Conservation (phyloP, 2,797 vertebrate genomes). For the Australoheros facetus region DNA sequence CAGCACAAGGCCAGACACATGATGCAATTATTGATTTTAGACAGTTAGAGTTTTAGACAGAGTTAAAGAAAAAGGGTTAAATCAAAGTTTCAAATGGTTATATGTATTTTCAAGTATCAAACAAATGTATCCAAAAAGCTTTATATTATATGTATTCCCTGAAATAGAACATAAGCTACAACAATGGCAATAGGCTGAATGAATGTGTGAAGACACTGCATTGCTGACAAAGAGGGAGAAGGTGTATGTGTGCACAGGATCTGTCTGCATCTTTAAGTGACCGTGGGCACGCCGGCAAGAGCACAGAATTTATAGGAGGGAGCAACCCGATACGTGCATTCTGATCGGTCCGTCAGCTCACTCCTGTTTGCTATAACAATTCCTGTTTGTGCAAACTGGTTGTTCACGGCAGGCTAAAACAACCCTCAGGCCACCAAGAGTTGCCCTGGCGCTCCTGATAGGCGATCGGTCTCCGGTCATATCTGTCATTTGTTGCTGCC, state of each 20-base stretch:
- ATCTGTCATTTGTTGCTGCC: background rate
- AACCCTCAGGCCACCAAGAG: background rate
- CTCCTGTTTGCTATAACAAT: background rate
- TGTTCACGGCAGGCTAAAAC: background rate
- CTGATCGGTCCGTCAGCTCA: background rate
- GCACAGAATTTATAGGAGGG: background rate
- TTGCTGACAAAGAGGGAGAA: background rate
- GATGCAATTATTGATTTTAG: background rate
- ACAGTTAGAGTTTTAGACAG: background rate
- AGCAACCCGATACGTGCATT: background rate
- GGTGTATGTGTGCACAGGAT: background rate
- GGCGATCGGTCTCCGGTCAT: background rate
- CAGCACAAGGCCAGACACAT: background rate
- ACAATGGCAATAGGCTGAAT: background rate
- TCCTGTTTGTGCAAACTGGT: background rate
- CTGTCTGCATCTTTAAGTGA: background rate
- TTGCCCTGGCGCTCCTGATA: background rate
- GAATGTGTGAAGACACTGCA: background rate
- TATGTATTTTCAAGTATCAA: background rate
- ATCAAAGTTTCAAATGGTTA: background rate
- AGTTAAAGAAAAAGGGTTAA: background rate
- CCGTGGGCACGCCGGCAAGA: background rate
- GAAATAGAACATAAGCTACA: background rate
- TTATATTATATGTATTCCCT: background rate
- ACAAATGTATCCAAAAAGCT: background rate